Percentiles rank a stretch among this genome's conserved stretches.
phyloP scores from a whole-genome alignment of 2,797 vertebrate species.

The Syngnathus rostellatus region DNA sequence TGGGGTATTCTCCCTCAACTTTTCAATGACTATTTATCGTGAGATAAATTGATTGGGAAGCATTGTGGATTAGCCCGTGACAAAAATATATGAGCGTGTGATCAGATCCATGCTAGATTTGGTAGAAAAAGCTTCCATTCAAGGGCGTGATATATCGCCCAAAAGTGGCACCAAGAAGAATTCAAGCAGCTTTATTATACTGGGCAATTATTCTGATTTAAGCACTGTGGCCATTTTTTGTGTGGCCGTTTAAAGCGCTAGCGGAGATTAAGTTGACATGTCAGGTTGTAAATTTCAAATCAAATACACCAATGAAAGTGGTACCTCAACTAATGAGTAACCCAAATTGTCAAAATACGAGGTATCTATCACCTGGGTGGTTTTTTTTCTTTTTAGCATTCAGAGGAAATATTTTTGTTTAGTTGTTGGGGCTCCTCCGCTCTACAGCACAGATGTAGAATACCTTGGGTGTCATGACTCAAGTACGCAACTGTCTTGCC shows the following conservation, averaged over 20 bases:
- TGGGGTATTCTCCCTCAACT: constrained; percentile 37
- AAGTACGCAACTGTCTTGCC: no score
- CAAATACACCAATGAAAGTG: neutral
- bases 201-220: constrained; percentile 42
- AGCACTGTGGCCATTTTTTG: constrained; percentile 24
- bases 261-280: neutral
- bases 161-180: constrained; percentile 23
- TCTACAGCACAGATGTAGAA: no score
- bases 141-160: constrained; percentile 30
- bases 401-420: no score
- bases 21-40: constrained; percentile 46
- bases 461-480: no score
- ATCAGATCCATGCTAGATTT: constrained; percentile 9
- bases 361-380: no score
- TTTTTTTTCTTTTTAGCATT: no score
- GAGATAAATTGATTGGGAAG: constrained; percentile 6
- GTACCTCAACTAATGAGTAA: neutral
- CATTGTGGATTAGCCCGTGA: neutral
- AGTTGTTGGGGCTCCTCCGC: no score
- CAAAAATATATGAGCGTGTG: neutral
- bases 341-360: no score
- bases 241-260: neutral
- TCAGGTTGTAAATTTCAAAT: neutral
- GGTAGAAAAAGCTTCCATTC: constrained; percentile 20
- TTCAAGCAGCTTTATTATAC: constrained; percentile 28